Evolutionary conservation across 2,888 invertebrate genomes (phyloP), one percentile per base, ranked within the genome.

Genomic region (Lasioglossum vierecki): DNA sequence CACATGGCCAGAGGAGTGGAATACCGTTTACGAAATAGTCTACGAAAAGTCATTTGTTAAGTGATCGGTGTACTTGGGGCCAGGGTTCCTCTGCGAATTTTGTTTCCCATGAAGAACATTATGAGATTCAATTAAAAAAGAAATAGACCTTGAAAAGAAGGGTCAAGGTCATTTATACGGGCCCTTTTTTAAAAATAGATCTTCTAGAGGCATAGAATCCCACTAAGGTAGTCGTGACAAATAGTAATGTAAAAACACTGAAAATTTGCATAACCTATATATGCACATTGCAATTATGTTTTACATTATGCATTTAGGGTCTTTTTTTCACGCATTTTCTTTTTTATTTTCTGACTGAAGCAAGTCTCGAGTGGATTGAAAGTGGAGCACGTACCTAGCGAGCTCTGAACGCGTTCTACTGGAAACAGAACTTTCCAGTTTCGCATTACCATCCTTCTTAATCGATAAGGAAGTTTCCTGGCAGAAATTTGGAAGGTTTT

Each of bases 381-480:
- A 57, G 57, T n/a, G 57, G 57, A 30, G 30, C 30, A 30, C 30
- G 63, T 39, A 11, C 4, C 39, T 11, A 76, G 83, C 83, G 83
- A 60, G 1, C 68, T 77, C 83, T 77, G 22, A 41, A 9, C 22
- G 60, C 15, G 15, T 60, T 13, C 26, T 26, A 53, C 18, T 15
- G 26, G 13, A 73, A 73, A 9, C 35, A 26, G n/a, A 1, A 66
- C 53, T 26, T 35, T 4, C 44, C 13, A 3, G 15, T 4, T 15
- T 9, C 57, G 63, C 1, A 26, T 68, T 15, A 39, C 18, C 35
- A 35, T 74, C 30, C 0, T 60, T 44, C 81, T 82, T 11, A 44
- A 82, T 18, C 84, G 84, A 76, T 76, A 84, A 84, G 72, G 76
- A 66, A 73, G 84, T 15, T 82, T 13, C 44, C 70, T 53, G 18